Base-by-base conservation (phyloP, 2,888 invertebrate species). In the Pherbina coryleti region DNA sequence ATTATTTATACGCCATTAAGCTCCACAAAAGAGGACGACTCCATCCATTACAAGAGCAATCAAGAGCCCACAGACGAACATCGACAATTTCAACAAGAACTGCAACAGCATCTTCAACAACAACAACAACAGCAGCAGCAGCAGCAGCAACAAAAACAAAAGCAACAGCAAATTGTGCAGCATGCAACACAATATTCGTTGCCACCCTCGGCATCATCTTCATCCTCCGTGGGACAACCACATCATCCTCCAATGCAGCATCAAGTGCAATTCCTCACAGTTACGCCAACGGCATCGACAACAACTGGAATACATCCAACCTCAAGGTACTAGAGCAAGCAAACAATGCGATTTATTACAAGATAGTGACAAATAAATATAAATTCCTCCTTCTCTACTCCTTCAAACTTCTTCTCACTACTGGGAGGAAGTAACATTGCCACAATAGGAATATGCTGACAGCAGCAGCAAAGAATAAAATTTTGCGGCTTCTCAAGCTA, bases 1-100 rank as follows among this genome's bases (percentile, higher is more conserved):
- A 91, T 92, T 83, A 86, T 89, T 85, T 89, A 89, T 85, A 85
- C 86, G 80, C 87, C 87, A 85, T 81, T 86, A 84, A 88, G 82
- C 86, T 82, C 80, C 75, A 74, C 75, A 77, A 66, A 77, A 80
- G 69, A 72, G 71, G 80, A 60, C 78, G 77, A 77, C 69, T 69
- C 64, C 53, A 71, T 49, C 25, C 17, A 31, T 51, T 49, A 75
- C 77, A 55, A 75, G 69, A 76, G 31, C 77, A 57, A 66, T 74
- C 74, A 77, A 73, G 60, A 73, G 75, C 1, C 80, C 55, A 37
- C 70, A 34, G 74, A 70, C 55, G 75, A 62, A 34, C 66, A 53
- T 62, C 51, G 49, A 14, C 51, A 70, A 28, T 75, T 78, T 37
- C 69, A 73, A 79, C 82, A 57, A 53, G 64, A 53, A 55, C 57